Evolutionary conservation across 2,113 vertebrate genomes (phyloP).

Genomic region (Brachypodius melanocephalos): DNA sequence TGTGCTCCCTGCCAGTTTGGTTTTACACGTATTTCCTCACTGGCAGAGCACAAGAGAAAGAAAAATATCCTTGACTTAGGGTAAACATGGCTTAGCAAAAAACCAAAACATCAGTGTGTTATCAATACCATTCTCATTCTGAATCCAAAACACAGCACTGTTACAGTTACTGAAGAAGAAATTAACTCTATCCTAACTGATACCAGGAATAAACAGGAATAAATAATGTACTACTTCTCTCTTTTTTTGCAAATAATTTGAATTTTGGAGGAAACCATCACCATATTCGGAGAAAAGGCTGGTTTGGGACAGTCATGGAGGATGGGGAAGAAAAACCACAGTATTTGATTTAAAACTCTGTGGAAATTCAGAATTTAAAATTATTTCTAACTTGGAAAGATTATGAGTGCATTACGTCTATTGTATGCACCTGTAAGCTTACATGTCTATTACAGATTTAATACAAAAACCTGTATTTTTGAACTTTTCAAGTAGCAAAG

Average conservation of each 20-base stretch:
- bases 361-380: not conserved
- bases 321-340: not conserved
- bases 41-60: rapidly evolving
- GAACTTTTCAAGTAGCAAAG: not conserved
- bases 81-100: not conserved
- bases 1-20: not conserved
- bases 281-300: not conserved
- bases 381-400: not conserved
- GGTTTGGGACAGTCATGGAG: not conserved
- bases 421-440: not conserved
- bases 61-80: not conserved
- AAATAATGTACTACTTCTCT: not conserved
- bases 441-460: not conserved
- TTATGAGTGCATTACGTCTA: rapidly evolving
- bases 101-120: not conserved
- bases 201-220: not conserved
- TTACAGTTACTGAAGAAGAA: not conserved
- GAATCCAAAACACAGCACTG: not conserved
- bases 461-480: not conserved
- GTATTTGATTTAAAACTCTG: not conserved
- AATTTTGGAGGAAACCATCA: not conserved
- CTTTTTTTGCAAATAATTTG: not conserved
- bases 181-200: not conserved
- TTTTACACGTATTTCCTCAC: not conserved
- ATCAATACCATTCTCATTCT: not conserved